Evolutionary conservation across 2,888 invertebrate species (phyloP).

Genomic region (Stenchaetothrips biformis): DNA sequence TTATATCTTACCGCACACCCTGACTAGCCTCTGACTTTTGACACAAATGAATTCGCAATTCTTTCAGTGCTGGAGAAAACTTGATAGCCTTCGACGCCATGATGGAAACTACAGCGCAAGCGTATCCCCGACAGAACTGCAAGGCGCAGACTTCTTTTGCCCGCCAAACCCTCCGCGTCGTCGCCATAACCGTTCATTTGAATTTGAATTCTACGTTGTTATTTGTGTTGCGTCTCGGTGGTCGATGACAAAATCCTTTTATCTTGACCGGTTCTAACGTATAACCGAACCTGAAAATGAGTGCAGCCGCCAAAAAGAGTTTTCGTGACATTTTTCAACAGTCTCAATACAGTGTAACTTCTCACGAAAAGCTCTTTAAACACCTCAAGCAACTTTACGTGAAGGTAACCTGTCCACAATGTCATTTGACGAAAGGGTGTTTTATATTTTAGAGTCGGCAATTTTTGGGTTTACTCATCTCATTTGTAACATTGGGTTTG

Average conservation of each 20-base stretch:
- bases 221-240: too few species aligned
- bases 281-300: neutral
- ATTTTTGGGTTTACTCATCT: neutral
- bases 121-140: slow-evolving; percentile 12
- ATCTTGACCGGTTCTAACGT: too few species aligned
- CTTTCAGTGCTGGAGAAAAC: slow-evolving; percentile 72
- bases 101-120: neutral
- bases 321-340: neutral
- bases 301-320: neutral
- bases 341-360: neutral
- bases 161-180: too few species aligned
- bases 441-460: neutral
- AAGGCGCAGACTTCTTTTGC: too few species aligned
- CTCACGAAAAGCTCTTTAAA: neutral
- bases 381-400: neutral
- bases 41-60: slow-evolving; percentile 88
- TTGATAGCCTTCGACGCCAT: slow-evolving; percentile 50
- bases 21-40: slow-evolving; percentile 78
- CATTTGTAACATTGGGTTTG: neutral
- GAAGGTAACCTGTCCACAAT: neutral
- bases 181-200: too few species aligned
- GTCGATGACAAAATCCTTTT: too few species aligned
- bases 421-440: neutral
- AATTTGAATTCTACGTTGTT: neutral
- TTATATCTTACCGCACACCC: slow-evolving; percentile 70